phyloP scores from a whole-genome alignment of 2,888 invertebrate species.

The Galeopsomyia nigrocyanea region DNA sequence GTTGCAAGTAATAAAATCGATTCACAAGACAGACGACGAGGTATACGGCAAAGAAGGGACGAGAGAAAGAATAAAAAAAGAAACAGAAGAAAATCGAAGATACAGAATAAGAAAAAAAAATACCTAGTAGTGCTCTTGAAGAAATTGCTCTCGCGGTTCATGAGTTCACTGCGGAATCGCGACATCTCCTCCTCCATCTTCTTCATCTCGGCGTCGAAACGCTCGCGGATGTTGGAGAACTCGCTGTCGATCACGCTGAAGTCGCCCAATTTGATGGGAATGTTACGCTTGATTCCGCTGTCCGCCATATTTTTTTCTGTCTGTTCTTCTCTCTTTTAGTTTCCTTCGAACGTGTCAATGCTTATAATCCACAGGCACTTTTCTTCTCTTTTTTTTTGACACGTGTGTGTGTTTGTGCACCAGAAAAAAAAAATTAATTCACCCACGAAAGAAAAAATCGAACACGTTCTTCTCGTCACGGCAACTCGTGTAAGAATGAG shows the following conservation, averaged over 20 bases:
- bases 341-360: not conserved
- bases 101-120: not conserved
- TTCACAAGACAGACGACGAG: not conserved
- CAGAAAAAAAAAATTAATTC: too few relatives aligned
- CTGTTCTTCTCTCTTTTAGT: not conserved
- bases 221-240: constrained; percentile 94
- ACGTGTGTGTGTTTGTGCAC: too few relatives aligned
- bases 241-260: constrained; percentile 97
- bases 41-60: not conserved
- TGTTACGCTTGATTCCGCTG: constrained; percentile 87
- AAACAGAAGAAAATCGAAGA: not conserved
- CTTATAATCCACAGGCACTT: constrained; percentile 7
- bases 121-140: constrained; percentile 92
- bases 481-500: constrained; percentile 59
- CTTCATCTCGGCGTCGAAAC: constrained; percentile 96
- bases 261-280: constrained; percentile 94
- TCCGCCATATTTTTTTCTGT: constrained; percentile 78
- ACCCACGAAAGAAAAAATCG: not conserved
- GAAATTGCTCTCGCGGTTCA: constrained; percentile 93
- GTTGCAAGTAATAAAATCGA: too few relatives aligned
- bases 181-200: constrained; percentile 99
- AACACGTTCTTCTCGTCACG: constrained; percentile 9
- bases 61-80: constrained; percentile 7
- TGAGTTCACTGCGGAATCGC: constrained; percentile 91
- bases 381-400: not conserved